A percentile compares a stretch with the other conserved stretches of the same genome.
phyloP scores from a whole-genome alignment of 2,113 vertebrate genomes.

The Chlorodrepanis virens region DNA sequence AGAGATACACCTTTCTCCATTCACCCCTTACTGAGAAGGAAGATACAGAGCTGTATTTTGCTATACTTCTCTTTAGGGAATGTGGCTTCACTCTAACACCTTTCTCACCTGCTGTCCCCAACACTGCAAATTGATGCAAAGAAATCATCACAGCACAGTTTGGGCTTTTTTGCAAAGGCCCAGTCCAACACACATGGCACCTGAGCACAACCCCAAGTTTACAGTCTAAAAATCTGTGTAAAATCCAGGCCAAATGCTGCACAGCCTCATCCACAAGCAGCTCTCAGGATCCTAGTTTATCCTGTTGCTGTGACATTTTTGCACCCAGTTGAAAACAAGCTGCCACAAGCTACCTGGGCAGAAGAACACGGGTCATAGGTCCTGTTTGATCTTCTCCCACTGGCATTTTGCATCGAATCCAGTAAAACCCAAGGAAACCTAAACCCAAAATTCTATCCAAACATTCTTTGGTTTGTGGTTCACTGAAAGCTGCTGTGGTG shows the following conservation, averaged over 20 bases:
- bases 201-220: not conserved
- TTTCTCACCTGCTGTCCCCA: not conserved
- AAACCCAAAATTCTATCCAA: not conserved
- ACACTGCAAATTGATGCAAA: not conserved
- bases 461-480: not conserved
- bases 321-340: not conserved
- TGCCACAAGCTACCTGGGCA: not conserved
- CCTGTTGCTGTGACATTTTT: not conserved
- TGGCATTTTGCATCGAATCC: not conserved
- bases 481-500: not conserved
- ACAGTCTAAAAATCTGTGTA: fast-evolving
- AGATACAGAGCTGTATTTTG: not conserved
- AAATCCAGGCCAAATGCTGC: not conserved
- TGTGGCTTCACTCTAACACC: not conserved
- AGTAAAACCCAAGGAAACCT: not conserved
- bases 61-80: not conserved
- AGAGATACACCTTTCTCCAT: not conserved
- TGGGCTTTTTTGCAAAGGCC: not conserved
- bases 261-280: not conserved
- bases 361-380: not conserved
- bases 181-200: not conserved
- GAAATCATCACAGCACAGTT: not conserved
- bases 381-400: not conserved
- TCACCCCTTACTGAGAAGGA: not conserved
- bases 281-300: not conserved